Percentiles rank a stretch among this genome's conserved stretches.
Evolutionary conservation across 2,113 vertebrate species (phyloP).

Genomic region (Pipra filicauda): DNA sequence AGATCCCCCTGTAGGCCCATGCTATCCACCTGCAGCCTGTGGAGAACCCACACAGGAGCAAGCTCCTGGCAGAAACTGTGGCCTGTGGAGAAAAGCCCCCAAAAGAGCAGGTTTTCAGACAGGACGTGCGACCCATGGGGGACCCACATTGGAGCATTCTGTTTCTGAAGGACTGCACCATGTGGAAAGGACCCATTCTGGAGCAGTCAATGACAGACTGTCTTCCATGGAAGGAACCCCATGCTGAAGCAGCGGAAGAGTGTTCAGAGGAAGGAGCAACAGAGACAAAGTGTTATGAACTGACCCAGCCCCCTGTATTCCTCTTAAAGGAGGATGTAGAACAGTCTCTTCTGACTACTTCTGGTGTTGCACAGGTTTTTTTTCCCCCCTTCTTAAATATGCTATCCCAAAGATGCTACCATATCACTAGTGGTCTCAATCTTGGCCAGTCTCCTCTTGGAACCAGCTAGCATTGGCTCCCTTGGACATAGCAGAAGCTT

Average conservation of each 20-base stretch:
- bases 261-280: not conserved
- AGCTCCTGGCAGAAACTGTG: not conserved
- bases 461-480: fast-evolving
- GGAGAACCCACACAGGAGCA: fast-evolving
- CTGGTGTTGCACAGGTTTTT: not conserved
- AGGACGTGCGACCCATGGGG: not conserved
- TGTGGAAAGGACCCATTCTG: not conserved
- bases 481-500: not conserved
- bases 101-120: not conserved
- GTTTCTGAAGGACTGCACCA: not conserved
- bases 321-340: not conserved
- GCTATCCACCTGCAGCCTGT: not conserved
- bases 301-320: not conserved
- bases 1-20: not conserved
- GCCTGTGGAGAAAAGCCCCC: not conserved
- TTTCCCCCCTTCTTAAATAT: not conserved
- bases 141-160: not conserved
- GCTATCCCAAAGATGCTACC: not conserved
- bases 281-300: not conserved
- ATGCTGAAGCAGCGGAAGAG: not conserved
- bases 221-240: not conserved
- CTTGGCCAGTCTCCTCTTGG: not conserved
- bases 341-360: not conserved
- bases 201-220: not conserved
- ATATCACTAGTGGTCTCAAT: not conserved